Evolutionary conservation across 2,888 invertebrate genomes (phyloP).

Genomic region (Phalangium opilio): DNA sequence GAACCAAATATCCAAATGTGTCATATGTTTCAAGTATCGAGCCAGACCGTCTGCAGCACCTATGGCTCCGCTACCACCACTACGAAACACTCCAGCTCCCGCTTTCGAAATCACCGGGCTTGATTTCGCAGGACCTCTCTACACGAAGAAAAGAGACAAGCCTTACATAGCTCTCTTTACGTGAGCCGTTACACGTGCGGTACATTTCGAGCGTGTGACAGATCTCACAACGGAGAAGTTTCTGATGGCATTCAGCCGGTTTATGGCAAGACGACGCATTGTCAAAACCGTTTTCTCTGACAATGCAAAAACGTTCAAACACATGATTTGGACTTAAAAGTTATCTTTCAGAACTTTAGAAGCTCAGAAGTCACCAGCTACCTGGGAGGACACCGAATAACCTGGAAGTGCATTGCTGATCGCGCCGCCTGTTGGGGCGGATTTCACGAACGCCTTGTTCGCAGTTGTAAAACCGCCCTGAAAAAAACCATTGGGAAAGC

Average conservation of each 20-base stretch:
- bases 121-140: constrained; percentile 12
- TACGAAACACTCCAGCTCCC: background rate
- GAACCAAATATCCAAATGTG: background rate
- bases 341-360: background rate
- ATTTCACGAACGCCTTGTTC: constrained; percentile 4
- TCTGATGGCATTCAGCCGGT: constrained; percentile 8
- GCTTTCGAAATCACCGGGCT: constrained; percentile 8
- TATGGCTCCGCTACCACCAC: background rate
- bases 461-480: constrained; percentile 6
- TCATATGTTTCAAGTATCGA: background rate
- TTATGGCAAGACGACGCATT: no score
- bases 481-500: constrained; percentile 3
- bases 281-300: no score
- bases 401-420: constrained; percentile 8
- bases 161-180: constrained; percentile 9
- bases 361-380: constrained; percentile 2
- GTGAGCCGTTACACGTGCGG: constrained; percentile 10
- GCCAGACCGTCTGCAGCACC: background rate
- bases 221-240: constrained; percentile 3
- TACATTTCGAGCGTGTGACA: constrained; percentile 10
- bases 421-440: constrained; percentile 12
- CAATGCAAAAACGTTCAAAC: no score
- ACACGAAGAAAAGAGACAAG: constrained; percentile 1
- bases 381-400: background rate
- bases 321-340: no score